Conservation (phyloP, 2,797 vertebrate species). For the Morus bassanus region DNA sequence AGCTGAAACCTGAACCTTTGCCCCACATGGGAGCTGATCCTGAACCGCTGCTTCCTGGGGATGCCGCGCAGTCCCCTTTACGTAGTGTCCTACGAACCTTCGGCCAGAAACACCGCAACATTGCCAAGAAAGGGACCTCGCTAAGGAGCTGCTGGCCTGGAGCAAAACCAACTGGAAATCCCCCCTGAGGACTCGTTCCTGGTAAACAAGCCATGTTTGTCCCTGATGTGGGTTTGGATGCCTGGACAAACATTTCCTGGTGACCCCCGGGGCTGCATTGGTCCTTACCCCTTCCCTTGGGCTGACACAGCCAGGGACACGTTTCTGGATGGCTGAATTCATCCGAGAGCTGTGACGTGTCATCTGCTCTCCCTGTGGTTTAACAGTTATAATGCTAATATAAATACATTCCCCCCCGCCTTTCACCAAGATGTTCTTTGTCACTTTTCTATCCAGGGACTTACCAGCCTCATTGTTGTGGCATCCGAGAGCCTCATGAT, state of each 20-base stretch:
- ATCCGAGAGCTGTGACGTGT: not conserved
- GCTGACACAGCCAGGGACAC: not conserved
- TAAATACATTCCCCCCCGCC: not conserved
- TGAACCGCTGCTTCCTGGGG: not conserved
- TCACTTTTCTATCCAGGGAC: not conserved
- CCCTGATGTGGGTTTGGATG: not conserved
- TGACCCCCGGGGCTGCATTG: not conserved
- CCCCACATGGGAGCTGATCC: not conserved
- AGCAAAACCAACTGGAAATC: not conserved
- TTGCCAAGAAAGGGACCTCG: accelerated
- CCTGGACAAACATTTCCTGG: not conserved
- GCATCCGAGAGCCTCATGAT: not conserved
- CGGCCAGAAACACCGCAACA: not conserved
- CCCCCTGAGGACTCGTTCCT: not conserved
- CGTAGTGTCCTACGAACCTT: accelerated
- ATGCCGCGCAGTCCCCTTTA: accelerated
- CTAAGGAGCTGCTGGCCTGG: not conserved
- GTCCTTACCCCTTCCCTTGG: not conserved
- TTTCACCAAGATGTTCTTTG: not conserved
- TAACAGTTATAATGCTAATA: not conserved
- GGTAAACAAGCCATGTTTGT: not conserved
- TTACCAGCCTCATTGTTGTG: not conserved
- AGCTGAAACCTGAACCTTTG: not conserved
- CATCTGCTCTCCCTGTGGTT: not conserved
- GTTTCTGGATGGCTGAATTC: not conserved